Evolutionary conservation across 2,888 invertebrate species (phyloP), one percentile per base, ranked within the genome.

Genomic region (Cryptus armator): DNA sequence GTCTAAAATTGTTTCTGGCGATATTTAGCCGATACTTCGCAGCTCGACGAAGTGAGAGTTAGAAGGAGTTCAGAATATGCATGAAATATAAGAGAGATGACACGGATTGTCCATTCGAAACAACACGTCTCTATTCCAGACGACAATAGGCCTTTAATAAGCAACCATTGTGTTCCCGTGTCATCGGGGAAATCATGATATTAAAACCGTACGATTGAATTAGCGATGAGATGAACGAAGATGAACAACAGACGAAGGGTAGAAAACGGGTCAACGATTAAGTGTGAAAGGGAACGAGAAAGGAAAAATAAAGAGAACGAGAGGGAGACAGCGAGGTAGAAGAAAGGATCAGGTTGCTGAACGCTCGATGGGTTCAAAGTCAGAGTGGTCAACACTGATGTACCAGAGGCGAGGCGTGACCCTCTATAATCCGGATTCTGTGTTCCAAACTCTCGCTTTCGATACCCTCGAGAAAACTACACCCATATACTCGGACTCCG

Each of bases 91-190:
- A 56, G 71, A 43, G 71, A 71, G 48, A 29, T 16, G 14, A 71
- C 16, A 43, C 1, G 59, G 5, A 53, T 64, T 71, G 76, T 82
- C 71, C 6, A 24, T 46, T 76, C 32, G 70, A 59, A 59, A 43
- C 37, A 71, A 62, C 44, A 56, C 46, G n/a, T 64, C 76, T 71
- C 71, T 71, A 76, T 76, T 76, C 48, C 64, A 59, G 1, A 53
- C 53, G 68, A 81, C 81, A 77, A 82, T 77, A 48, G 67, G 56
- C 10, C 71, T 71, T 77, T 82, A 82, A 82, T 77, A 77, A 82
- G 53, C n/a, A 37, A 44, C 82, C 72, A 78, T 83, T 83, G 77
- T 83, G 48, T 10, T 32, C 37, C n/a, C 70, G 56, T 77, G 82
- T 83, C 72, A 67, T 59, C 72, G 59, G 32, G 71, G 71, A 78